Evolutionary conservation across 2,888 invertebrate genomes (phyloP).

Genomic region (Diarsia mendica): DNA sequence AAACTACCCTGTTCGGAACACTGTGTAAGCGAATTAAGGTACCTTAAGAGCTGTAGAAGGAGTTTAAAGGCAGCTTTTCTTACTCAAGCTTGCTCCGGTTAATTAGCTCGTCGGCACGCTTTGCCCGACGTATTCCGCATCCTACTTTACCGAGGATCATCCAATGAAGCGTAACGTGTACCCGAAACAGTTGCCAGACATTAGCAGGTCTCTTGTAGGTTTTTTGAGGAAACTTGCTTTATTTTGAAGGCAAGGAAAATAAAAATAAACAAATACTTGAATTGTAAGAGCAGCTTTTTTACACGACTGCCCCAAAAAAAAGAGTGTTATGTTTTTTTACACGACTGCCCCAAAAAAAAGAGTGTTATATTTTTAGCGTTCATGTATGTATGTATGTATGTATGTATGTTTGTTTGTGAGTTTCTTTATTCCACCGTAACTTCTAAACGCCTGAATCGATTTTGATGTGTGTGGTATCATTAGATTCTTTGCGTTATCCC

Average conservation of each 20-base stretch:
- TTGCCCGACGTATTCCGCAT: conserved; percentile 55
- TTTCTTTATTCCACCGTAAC: no score
- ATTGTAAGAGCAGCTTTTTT: no score
- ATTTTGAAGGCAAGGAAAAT: neutral
- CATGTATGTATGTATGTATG: no score
- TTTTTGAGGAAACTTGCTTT: conserved; percentile 18
- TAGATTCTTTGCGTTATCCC: no score
- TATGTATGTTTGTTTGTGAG: no score
- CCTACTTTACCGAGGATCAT: conserved; percentile 64
- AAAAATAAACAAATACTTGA: no score
- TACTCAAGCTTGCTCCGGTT: conserved; percentile 67
- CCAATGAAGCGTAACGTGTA: conserved; percentile 57
- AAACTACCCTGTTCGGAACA: conserved; percentile 34
- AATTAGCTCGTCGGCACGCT: conserved; percentile 75
- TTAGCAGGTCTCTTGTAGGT: conserved; percentile 36
- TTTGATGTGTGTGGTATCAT: no score
- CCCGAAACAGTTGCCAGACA: conserved; percentile 47
- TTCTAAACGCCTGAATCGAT: no score
- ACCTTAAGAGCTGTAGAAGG: conserved; percentile 68
- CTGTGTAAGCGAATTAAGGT: conserved; percentile 70
- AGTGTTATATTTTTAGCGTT: no score
- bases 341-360: no score
- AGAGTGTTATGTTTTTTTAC: no score
- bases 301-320: no score
- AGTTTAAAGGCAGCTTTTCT: conserved; percentile 72